A percentile compares a stretch with the other conserved stretches of the same genome.
These are phyloP conservation scores for Ephestia elutella DNA, from an alignment of 1,140 invertebrate genomes.

Conservation along the genomic window DNA sequence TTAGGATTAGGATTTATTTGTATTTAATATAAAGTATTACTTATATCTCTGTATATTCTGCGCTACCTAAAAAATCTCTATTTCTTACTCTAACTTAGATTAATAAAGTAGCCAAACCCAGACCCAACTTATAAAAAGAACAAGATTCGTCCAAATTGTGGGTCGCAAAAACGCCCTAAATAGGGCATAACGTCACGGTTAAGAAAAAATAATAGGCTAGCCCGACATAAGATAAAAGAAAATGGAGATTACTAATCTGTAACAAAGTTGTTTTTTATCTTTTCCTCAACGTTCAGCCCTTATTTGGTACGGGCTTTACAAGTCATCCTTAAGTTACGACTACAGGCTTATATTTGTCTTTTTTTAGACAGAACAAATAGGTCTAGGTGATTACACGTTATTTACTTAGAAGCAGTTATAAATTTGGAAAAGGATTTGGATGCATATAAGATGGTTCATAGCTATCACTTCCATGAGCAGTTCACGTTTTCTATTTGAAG, in stretches of 20 bases:
- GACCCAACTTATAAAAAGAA: neutral
- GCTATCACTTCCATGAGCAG: too few species aligned
- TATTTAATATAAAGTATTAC: too few species aligned
- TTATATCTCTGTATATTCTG: too few species aligned
- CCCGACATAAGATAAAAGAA: slow-evolving; percentile 10
- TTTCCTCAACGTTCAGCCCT: slow-evolving; percentile 5
- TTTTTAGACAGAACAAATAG: too few species aligned
- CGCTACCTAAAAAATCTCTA: too few species aligned
- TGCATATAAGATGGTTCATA: too few species aligned
- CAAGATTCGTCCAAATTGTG: neutral
- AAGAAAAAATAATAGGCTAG: slow-evolving; percentile 5
- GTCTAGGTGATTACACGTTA: too few species aligned
- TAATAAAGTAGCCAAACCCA: neutral
- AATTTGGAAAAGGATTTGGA: too few species aligned
- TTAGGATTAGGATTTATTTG: too few species aligned
- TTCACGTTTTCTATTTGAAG: too few species aligned
- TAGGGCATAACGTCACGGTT: slow-evolving; percentile 5
- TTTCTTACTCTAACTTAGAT: neutral
- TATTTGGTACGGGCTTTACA: slow-evolving; percentile 8
- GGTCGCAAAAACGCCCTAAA: slow-evolving; percentile 1
- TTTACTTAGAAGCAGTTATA: too few species aligned
- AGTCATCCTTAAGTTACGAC: slow-evolving; percentile 4
- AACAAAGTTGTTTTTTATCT: slow-evolving; percentile 8
- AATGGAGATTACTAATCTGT: slow-evolving; percentile 12
- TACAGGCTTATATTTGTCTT: neutral